These are phyloP conservation scores for Decapterus maruadsi DNA, from an alignment of 2,797 vertebrate species.

Conservation along the genomic window DNA sequence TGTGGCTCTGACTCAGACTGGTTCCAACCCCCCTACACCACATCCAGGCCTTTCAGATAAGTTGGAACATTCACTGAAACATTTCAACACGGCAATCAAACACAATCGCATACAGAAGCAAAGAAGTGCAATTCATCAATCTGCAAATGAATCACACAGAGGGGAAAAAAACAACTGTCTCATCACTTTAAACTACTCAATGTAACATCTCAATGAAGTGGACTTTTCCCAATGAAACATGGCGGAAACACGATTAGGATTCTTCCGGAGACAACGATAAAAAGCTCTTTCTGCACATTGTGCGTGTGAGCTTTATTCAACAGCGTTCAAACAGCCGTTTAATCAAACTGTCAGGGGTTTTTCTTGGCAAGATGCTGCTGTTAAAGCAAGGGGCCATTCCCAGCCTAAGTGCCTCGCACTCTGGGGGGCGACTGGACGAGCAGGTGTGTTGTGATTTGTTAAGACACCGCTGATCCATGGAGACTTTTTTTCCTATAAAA, in stretches of 20 bases:
- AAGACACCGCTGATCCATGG: background rate
- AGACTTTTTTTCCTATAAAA: background rate
- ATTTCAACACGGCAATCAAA: background rate
- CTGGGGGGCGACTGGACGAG: background rate
- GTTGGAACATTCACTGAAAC: background rate
- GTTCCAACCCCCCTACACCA: no score
- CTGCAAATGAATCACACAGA: background rate
- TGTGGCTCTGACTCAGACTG: no score
- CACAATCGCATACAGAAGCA: background rate
- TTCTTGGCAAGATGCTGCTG: background rate
- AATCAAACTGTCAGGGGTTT: conserved; percentile 39
- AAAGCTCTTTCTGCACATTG: background rate
- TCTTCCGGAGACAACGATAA: conserved; percentile 5
- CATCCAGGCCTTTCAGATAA: no score
- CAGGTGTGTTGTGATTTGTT: background rate
- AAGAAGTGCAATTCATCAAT: background rate
- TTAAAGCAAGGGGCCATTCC: background rate
- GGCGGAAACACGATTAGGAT: background rate
- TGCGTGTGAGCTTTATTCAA: conserved; percentile 13
- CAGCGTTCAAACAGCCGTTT: conserved; percentile 30
- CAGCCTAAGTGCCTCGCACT: conserved; percentile 3
- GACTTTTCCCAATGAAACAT: background rate
- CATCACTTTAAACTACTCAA: background rate
- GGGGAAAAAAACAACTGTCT: background rate
- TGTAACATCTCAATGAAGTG: conserved; percentile 1